These are phyloP conservation scores for Hirtodrosophila confusa DNA, from an alignment of 2,888 invertebrate species.

Conservation along the genomic window DNA sequence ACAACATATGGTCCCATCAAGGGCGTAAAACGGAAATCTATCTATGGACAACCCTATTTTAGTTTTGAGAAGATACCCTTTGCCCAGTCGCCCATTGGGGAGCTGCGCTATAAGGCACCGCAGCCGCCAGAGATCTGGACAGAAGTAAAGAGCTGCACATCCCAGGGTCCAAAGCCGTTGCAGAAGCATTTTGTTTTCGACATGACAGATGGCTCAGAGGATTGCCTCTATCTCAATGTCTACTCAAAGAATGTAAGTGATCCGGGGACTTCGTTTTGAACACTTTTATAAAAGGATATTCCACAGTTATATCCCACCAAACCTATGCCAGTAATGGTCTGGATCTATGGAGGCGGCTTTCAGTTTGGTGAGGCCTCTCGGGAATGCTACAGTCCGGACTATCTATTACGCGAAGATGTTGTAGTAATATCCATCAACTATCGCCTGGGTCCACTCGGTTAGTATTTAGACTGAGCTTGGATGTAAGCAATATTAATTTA, in stretches of 20 bases:
- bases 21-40: slow-evolving; percentile 83
- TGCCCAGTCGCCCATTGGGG: slow-evolving; percentile 82
- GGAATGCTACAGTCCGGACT: slow-evolving; percentile 84
- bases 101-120: slow-evolving; percentile 84
- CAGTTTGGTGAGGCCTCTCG: slow-evolving; percentile 84
- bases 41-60: slow-evolving; percentile 82
- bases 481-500: neutral
- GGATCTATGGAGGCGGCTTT: slow-evolving; percentile 86
- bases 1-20: slow-evolving; percentile 83
- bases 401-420: slow-evolving; percentile 84
- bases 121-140: slow-evolving; percentile 84
- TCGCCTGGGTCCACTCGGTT: slow-evolving; percentile 85
- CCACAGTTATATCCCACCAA: slow-evolving; percentile 78
- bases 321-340: slow-evolving; percentile 85
- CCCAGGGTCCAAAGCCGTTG: slow-evolving; percentile 82
- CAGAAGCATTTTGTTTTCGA: slow-evolving; percentile 83
- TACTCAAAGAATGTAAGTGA: slow-evolving; percentile 83
- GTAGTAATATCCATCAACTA: slow-evolving; percentile 85
- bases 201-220: slow-evolving; percentile 85
- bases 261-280: neutral
- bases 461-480: neutral
- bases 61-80: slow-evolving; percentile 83
- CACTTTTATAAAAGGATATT: too few relatives aligned
- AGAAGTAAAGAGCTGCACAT: slow-evolving; percentile 84
- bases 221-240: slow-evolving; percentile 86